These are phyloP conservation scores for Callochromis pleurospilus DNA, from an alignment of 2,113 vertebrate genomes.

Conservation along the genomic window DNA sequence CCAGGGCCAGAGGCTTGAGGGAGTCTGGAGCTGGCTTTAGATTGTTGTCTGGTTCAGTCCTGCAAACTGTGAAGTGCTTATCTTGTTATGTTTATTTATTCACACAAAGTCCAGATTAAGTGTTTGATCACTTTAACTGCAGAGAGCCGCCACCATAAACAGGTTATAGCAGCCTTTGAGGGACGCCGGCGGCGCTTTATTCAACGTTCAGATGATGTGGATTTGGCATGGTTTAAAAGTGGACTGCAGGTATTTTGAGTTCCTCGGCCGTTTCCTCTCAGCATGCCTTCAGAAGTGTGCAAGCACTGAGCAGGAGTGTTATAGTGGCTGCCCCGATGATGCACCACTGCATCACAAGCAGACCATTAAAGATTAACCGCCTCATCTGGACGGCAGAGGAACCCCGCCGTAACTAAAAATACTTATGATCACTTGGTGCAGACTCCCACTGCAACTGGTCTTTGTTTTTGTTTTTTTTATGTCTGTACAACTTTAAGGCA, in stretches of 20 bases:
- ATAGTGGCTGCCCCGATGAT: not conserved
- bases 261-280: conserved; percentile 4
- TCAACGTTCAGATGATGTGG: not conserved
- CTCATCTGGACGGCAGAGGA: conserved; percentile 16
- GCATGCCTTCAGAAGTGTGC: conserved; percentile 25
- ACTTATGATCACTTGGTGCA: conserved; percentile 28
- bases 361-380: not conserved
- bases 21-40: not conserved
- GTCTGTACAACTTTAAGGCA: conserved; percentile 57
- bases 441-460: conserved; percentile 6
- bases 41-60: not conserved
- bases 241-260: not conserved
- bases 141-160: not conserved
- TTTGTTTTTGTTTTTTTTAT: not conserved
- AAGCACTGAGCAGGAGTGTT: not conserved
- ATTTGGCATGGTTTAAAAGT: conserved; percentile 7
- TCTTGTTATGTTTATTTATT: not conserved
- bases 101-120: conserved; percentile 33
- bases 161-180: not conserved
- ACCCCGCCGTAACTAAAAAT: conserved; percentile 31
- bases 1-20: not conserved
- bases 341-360: not conserved
- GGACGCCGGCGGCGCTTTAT: not conserved
- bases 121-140: conserved; percentile 21
- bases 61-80: conserved; percentile 23